phyloP scores from a whole-genome alignment of 2,888 invertebrate species.

The Latrodectus hesperus region DNA sequence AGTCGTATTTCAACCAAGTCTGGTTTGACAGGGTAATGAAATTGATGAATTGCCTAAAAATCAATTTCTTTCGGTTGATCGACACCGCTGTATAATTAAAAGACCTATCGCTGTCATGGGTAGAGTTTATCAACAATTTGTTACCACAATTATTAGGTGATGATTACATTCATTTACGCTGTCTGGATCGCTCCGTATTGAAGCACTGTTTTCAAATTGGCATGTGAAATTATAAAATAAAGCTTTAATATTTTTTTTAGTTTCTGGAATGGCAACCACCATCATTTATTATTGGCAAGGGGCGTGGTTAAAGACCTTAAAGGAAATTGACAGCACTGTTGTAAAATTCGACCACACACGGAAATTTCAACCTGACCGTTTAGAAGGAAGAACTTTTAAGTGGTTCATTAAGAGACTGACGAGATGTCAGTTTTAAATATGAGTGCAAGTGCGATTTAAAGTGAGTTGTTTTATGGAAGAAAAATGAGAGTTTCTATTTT shows the following conservation, averaged over 20 bases:
- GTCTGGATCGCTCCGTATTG: background rate
- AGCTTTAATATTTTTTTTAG: background rate
- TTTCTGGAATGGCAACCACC: background rate
- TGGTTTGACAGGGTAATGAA: background rate
- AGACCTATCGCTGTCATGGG: background rate
- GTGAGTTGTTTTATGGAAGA: no score
- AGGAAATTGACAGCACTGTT: slow-evolving; percentile 42
- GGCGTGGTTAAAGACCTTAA: slow-evolving; percentile 36
- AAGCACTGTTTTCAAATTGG: background rate
- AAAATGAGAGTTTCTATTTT: no score
- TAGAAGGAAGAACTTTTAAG: background rate
- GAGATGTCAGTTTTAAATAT: background rate
- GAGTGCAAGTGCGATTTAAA: no score
- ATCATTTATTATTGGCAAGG: slow-evolving; percentile 50
- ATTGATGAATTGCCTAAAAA: background rate
- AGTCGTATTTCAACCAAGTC: background rate
- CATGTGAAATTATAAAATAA: slow-evolving; percentile 1
- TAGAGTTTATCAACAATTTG: background rate
- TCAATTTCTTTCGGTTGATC: background rate
- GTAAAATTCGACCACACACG: slow-evolving; percentile 32
- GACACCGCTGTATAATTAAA: slow-evolving; percentile 7
- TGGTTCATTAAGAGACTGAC: background rate
- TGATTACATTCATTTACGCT: slow-evolving; percentile 5
- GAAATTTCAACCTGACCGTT: background rate
- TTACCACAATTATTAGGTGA: slow-evolving; percentile 12